A percentile compares a stretch with the other conserved stretches of the same genome.
Conservation (phyloP, 2,113 vertebrate genomes). For the Cyanistes caeruleus region DNA sequence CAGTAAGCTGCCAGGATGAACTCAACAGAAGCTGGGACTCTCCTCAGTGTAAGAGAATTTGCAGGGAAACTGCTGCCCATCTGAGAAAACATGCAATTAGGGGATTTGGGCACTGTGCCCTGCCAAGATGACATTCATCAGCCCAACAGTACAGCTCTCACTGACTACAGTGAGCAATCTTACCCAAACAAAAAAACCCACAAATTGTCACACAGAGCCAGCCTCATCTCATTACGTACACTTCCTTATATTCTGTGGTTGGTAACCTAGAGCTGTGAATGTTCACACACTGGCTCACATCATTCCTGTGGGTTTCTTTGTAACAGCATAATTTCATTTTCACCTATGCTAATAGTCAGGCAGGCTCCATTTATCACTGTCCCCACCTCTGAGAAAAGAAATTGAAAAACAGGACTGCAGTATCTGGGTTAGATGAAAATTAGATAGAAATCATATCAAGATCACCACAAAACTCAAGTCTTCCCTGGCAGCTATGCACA, state of each 20-base stretch:
- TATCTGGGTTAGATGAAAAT: neutral
- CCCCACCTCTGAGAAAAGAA: neutral
- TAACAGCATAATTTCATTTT: neutral
- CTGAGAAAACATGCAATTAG: neutral
- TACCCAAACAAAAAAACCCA: neutral
- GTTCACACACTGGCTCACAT: neutral
- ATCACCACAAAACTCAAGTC: neutral
- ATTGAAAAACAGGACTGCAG: neutral
- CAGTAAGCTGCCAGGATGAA: neutral
- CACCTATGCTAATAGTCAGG: neutral
- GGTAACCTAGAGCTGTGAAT: neutral
- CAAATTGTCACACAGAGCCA: neutral
- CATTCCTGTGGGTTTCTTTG: neutral
- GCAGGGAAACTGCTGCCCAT: neutral
- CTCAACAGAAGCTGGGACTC: neutral
- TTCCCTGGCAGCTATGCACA: neutral
- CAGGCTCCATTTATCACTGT: neutral
- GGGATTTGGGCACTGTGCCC: neutral
- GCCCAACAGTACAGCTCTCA: neutral
- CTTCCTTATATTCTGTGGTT: fast-evolving
- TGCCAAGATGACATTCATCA: neutral
- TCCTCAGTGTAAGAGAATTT: neutral
- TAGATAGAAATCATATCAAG: neutral
- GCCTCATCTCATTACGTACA: neutral
- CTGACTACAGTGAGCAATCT: neutral